Percentiles rank a stretch among this genome's conserved stretches.
Evolutionary conservation across 2,797 vertebrate genomes (phyloP).

Genomic region (Siniperca scherzeri): DNA sequence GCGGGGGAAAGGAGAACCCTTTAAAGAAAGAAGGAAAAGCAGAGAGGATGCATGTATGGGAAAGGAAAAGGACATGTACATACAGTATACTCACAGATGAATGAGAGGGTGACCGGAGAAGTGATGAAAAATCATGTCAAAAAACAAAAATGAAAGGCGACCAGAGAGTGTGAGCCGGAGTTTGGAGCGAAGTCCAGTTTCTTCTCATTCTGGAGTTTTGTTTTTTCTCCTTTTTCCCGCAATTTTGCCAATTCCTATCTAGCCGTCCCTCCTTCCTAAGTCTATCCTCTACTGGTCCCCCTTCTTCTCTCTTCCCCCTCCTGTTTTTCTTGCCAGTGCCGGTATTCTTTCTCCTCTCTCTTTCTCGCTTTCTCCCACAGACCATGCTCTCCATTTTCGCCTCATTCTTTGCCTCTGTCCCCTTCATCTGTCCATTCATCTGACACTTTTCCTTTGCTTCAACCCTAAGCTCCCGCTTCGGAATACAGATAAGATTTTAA

Average conservation of each 20-base stretch:
- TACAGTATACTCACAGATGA: conserved; percentile 80
- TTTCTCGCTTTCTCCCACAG: conserved; percentile 71
- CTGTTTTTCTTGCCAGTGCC: conserved; percentile 74
- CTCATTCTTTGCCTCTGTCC: conserved; percentile 68
- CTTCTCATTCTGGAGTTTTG: conserved; percentile 66
- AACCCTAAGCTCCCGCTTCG: conserved; percentile 48
- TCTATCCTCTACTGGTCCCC: conserved; percentile 76
- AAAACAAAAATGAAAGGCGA: conserved; percentile 57
- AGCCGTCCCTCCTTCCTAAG: conserved; percentile 78
- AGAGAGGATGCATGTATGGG: conserved; percentile 42
- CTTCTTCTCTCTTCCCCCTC: conserved; percentile 71
- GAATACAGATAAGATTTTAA: conserved; percentile 30
- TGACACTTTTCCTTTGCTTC: conserved; percentile 54
- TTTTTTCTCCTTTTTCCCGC: conserved; percentile 71
- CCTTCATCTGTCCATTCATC: conserved; percentile 74
- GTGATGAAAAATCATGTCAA: conserved; percentile 70
- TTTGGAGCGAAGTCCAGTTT: conserved; percentile 65
- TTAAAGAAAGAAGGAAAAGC: conserved; percentile 19
- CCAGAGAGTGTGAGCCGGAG: conserved; percentile 38
- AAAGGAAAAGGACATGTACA: conserved; percentile 56
- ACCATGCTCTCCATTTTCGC: conserved; percentile 79
- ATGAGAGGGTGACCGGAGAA: conserved; percentile 68
- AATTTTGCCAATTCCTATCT: conserved; percentile 78
- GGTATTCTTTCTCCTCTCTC: conserved; percentile 77
- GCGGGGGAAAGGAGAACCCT: conserved; percentile 17